A percentile compares a stretch with the other conserved stretches of the same genome.
Conservation (phyloP, 2,797 vertebrate genomes). For the Notamacropus eugenii region DNA sequence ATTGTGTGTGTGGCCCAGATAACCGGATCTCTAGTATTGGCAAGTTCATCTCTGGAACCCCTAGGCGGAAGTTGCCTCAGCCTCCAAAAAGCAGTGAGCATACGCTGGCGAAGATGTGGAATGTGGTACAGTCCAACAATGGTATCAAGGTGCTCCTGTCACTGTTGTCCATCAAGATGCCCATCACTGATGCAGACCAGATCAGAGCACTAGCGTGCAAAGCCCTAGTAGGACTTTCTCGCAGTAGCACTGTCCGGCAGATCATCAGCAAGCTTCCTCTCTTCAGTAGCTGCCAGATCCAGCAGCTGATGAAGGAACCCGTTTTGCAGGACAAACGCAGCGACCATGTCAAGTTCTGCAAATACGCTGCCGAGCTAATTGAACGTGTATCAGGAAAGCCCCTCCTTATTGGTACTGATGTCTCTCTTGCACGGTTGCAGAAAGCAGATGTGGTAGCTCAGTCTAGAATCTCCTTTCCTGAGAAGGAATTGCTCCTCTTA, state of each 20-base stretch:
- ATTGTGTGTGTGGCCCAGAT: conserved; percentile 98
- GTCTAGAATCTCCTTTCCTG: conserved; percentile 96
- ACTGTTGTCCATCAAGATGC: conserved; percentile 97
- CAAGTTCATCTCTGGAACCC: conserved; percentile 96
- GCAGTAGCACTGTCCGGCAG: conserved; percentile 95
- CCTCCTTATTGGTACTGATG: conserved; percentile 94
- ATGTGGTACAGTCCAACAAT: conserved; percentile 98
- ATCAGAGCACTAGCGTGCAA: conserved; percentile 97
- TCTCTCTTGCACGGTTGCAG: conserved; percentile 96
- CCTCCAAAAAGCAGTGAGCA: conserved; percentile 93
- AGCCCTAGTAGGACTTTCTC: conserved; percentile 95
- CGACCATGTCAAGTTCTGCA: conserved; percentile 98
- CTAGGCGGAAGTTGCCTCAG: conserved; percentile 94
- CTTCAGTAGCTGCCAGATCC: conserved; percentile 98
- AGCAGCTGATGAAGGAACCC: conserved; percentile 99
- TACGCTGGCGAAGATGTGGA: conserved; percentile 98
- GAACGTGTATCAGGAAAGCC: conserved; percentile 98
- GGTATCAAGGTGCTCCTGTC: conserved; percentile 99
- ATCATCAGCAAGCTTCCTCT: conserved; percentile 99
- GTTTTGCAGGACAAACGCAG: conserved; percentile 99
- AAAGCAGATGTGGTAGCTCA: conserved; percentile 98
- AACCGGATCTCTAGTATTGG: conserved; percentile 97
- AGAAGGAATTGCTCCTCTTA: conserved; percentile 97
- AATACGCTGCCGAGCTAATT: conserved; percentile 96
- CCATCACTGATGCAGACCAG: conserved; percentile 98